phyloP scores from a whole-genome alignment of 2,888 invertebrate species.

The Thalpophila matura region DNA sequence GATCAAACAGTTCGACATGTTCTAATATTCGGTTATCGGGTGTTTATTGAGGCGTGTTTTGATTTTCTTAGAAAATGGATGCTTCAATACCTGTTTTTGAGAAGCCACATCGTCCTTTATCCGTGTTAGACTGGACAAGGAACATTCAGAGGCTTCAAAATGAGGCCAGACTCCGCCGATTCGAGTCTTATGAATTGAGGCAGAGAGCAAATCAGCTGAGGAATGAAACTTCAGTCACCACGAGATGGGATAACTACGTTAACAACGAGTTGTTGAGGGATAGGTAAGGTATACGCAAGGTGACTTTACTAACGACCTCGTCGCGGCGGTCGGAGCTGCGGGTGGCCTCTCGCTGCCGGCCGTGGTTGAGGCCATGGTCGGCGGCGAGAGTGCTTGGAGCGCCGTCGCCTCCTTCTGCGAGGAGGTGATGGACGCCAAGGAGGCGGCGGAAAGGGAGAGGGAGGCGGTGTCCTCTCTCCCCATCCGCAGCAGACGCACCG shows the following conservation, averaged over 20 bases:
- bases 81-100: slow-evolving; percentile 89
- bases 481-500: too few relatives aligned
- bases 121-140: slow-evolving; percentile 94
- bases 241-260: slow-evolving; percentile 94
- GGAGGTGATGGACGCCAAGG: too few relatives aligned
- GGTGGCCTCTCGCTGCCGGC: too few relatives aligned
- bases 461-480: too few relatives aligned
- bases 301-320: background rate
- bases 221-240: slow-evolving; percentile 93
- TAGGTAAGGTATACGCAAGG: slow-evolving; percentile 83
- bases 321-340: too few relatives aligned
- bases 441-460: too few relatives aligned
- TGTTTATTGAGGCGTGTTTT: background rate
- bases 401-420: too few relatives aligned
- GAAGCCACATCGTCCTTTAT: slow-evolving; percentile 92
- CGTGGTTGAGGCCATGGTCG: too few relatives aligned
- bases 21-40: background rate
- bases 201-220: slow-evolving; percentile 93
- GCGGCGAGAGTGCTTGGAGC: too few relatives aligned
- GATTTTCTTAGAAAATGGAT: slow-evolving; percentile 73
- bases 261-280: slow-evolving; percentile 94
- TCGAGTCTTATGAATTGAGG: slow-evolving; percentile 93
- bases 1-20: slow-evolving; percentile 36
- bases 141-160: slow-evolving; percentile 93
- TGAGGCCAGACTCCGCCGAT: slow-evolving; percentile 92